Evolutionary conservation across 1,140 invertebrate species (phyloP).

Genomic region (Euglossa dilemma): DNA sequence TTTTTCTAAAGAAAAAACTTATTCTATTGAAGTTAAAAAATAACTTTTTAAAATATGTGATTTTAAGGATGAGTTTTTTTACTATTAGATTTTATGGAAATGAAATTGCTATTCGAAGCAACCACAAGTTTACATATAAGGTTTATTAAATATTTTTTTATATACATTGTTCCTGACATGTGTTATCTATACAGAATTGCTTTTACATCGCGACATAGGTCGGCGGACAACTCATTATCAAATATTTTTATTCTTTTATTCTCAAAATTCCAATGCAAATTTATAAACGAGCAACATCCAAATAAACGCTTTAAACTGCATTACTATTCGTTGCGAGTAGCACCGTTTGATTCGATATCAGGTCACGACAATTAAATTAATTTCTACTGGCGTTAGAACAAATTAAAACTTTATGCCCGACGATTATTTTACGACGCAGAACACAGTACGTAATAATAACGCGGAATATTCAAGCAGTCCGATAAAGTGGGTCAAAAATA

Average conservation of each 20-base stretch:
- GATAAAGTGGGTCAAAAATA: not conserved
- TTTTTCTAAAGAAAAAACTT: too few relatives aligned
- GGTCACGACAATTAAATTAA: not conserved
- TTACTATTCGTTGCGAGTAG: not conserved
- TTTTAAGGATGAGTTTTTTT: not conserved
- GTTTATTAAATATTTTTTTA: constrained; percentile 48
- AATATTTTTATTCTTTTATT: not conserved
- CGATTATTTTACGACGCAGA: not conserved
- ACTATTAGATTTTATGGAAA: not conserved
- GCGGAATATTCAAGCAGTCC: not conserved
- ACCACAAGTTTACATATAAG: constrained; percentile 16
- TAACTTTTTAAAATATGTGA: not conserved
- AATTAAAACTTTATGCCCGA: constrained; percentile 5
- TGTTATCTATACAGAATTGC: constrained; percentile 40
- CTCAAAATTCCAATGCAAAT: not conserved
- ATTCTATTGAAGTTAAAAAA: too few relatives aligned
- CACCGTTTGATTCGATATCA: not conserved
- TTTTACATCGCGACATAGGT: constrained; percentile 35
- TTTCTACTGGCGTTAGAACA: not conserved
- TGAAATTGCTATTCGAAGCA: not conserved
- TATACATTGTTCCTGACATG: constrained; percentile 39
- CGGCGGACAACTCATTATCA: not conserved
- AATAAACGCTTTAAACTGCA: not conserved
- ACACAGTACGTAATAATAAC: not conserved
- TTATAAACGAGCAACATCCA: constrained; percentile 1